Evolutionary conservation across 2,888 invertebrate species (phyloP).

Genomic region (Eupithecia vulgata): DNA sequence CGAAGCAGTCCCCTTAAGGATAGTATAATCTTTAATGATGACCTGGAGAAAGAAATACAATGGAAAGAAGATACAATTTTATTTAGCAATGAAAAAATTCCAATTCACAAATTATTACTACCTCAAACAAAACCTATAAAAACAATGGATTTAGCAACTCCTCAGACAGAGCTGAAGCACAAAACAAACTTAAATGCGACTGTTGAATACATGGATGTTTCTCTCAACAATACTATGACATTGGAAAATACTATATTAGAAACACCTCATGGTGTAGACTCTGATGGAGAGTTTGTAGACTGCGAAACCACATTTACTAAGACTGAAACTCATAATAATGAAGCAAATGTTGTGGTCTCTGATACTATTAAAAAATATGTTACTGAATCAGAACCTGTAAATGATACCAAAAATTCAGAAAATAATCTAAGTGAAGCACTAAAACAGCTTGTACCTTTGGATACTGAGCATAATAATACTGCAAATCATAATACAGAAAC

Average conservation of each 20-base stretch:
- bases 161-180: conserved; percentile 33
- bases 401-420: not conserved
- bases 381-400: conserved; percentile 17
- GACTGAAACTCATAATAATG: conserved; percentile 48
- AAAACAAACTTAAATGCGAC: conserved; percentile 53
- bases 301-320: conserved; percentile 76
- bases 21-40: conserved; percentile 72
- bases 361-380: conserved; percentile 9
- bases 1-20: conserved; percentile 72
- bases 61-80: conserved; percentile 78
- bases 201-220: conserved; percentile 74
- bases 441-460: not conserved
- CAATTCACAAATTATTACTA: conserved; percentile 69
- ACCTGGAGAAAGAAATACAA: conserved; percentile 71
- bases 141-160: conserved; percentile 10
- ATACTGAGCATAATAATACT: conserved; percentile 8
- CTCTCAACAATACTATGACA: conserved; percentile 61
- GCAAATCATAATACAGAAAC: conserved; percentile 13
- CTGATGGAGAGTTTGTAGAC: conserved; percentile 76
- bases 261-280: conserved; percentile 54
- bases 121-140: conserved; percentile 47
- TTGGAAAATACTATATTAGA: conserved; percentile 57
- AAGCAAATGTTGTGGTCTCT: conserved; percentile 15
- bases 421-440: not conserved
- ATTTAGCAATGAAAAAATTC: conserved; percentile 73